phyloP scores from a whole-genome alignment of 2,113 vertebrate genomes.

The Rhynchomys soricoides region DNA sequence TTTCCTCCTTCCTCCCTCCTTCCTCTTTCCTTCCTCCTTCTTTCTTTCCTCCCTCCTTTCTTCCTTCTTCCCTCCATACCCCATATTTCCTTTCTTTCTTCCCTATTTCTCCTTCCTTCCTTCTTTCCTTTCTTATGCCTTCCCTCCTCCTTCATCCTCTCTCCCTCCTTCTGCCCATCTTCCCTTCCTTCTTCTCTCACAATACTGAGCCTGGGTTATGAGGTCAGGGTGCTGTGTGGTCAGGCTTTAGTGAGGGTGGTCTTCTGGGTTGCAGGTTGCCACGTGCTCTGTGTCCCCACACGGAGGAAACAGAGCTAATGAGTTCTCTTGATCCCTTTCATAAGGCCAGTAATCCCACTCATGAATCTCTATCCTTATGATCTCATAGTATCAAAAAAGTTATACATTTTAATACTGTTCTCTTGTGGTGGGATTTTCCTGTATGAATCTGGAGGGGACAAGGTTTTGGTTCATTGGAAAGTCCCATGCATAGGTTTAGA shows the following conservation, averaged over 20 bases:
- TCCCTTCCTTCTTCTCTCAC: not conserved
- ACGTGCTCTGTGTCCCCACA: not conserved
- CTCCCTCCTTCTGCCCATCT: no score
- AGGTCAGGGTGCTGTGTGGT: not conserved
- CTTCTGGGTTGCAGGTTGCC: not conserved
- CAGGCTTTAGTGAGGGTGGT: not conserved
- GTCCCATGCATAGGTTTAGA: no score
- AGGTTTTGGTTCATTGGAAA: not conserved
- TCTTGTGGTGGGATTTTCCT: not conserved
- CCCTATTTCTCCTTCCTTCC: not conserved
- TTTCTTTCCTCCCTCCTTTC: rapidly evolving
- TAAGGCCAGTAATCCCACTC: not conserved
- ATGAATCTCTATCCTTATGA: not conserved
- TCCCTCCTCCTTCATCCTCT: no score
- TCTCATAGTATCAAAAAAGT: no score
- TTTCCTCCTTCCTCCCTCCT: rapidly evolving
- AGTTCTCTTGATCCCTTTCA: not conserved
- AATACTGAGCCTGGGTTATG: not conserved
- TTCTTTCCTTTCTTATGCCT: not conserved
- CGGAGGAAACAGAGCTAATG: not conserved
- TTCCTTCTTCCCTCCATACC: not conserved
- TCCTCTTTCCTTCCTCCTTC: rapidly evolving
- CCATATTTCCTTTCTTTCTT: not conserved
- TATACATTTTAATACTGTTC: not conserved
- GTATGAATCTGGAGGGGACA: not conserved